Conservation (phyloP, 2,888 invertebrate species). For the Drosophila lutescens region DNA sequence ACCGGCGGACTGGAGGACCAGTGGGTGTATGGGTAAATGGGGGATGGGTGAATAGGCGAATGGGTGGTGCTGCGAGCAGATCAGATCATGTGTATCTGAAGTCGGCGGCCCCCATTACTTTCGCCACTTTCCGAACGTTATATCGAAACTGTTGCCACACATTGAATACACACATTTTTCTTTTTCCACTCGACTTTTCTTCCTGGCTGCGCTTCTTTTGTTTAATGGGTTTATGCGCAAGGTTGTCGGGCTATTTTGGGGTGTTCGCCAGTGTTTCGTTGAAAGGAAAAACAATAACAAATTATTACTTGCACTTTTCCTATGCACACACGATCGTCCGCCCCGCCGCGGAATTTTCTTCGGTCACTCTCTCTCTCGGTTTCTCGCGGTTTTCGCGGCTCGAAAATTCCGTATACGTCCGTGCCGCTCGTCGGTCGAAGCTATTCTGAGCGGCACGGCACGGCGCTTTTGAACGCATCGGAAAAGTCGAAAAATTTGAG, state of each 20-base stretch:
- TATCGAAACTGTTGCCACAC: conserved; percentile 63
- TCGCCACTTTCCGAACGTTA: conserved; percentile 66
- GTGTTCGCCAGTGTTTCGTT: conserved; percentile 25
- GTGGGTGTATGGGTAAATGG: conserved; percentile 7
- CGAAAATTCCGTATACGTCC: conserved; percentile 55
- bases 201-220: conserved; percentile 26
- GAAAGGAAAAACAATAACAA: conserved; percentile 43
- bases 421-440: conserved; percentile 69
- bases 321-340: conserved; percentile 49
- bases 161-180: conserved; percentile 71
- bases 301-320: conserved; percentile 75
- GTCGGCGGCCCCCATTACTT: conserved; percentile 63
- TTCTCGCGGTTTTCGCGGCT: conserved; percentile 59
- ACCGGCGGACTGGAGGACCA: background rate
- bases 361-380: conserved; percentile 23
- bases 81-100: conserved; percentile 17
- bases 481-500: conserved; percentile 52
- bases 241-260: conserved; percentile 17
- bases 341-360: conserved; percentile 39
- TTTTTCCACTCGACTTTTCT: conserved; percentile 14
- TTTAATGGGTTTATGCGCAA: conserved; percentile 23
- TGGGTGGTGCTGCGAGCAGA: conserved; percentile 16
- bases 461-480: conserved; percentile 49
- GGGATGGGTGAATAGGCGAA: conserved; percentile 9
- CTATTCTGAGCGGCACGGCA: conserved; percentile 52